Base-by-base conservation (phyloP, 23 tunicate species). In the Halocynthia aurantium region DNA sequence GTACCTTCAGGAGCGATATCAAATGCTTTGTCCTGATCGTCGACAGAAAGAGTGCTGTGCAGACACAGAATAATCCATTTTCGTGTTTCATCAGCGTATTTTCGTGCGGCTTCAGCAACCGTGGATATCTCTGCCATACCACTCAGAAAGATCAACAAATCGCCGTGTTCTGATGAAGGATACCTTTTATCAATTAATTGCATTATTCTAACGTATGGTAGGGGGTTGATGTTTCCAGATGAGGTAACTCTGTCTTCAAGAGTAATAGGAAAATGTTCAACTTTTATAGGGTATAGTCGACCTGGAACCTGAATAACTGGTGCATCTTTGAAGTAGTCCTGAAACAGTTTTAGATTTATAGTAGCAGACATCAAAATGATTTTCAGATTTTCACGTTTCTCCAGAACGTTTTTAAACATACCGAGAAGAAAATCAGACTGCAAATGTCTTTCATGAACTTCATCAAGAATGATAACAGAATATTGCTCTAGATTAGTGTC, bases 291-390 rank as follows among this genome's bases (percentile, higher is more conserved):
- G 67, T 84, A 94, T 50, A 94, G 75, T 10, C 99, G 81, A 52
- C 99, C 99, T 22, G 99, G 99, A 8, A 94, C 99, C 57, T 94
- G 99, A 17, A 94, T 89, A 19, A 88, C 90, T 44, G 99, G 99
- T 55, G 95, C 80, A 12, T 84, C 96, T 75, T 77, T 49, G 72
- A 93, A 93, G 56, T 93, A 93, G 10, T 81, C 77, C 13, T 84
- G 76, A 77, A 93, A 93, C 17, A 93, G 70, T 61, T 93, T 84
- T 6, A 93, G 81, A 69, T 93, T 93, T 51, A 93, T 93, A 19
- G 98, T 93, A 62, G 98, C 98, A 8, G 98, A 93, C 98, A 93
- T 93, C 17, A 93, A 84, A 0, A 93, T 84, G 6, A 93, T 13
- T 9, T 93, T 75, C 57, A 93, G 19, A 12, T 87, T 77, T 52